Conservation (phyloP, 2,888 invertebrate genomes). For the Idaea aversata region DNA sequence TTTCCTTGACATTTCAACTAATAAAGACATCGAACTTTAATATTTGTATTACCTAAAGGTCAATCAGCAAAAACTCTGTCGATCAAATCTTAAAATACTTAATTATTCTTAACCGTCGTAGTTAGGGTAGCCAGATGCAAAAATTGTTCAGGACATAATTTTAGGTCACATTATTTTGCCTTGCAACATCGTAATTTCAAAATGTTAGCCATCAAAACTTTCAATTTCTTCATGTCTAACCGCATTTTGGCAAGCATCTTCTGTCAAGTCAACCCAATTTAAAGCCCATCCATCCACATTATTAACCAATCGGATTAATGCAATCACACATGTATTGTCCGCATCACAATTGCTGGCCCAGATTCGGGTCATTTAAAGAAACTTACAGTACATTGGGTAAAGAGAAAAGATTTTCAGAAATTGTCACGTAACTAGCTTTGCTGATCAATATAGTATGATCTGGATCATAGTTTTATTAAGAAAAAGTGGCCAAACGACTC, state of each 20-base stretch:
- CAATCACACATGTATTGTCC: slow-evolving; percentile 30
- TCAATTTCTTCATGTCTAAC: not conserved
- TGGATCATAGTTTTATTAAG: too few species aligned
- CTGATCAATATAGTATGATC: too few species aligned
- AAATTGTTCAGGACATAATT: too few species aligned
- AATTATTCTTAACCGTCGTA: not conserved
- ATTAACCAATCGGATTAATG: slow-evolving; percentile 21
- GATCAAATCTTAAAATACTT: slow-evolving; percentile 3
- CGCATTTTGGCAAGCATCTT: not conserved
- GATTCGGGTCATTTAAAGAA: slow-evolving; percentile 9
- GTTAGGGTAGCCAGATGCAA: not conserved
- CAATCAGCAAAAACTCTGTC: slow-evolving; percentile 5
- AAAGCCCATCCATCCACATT: slow-evolving; percentile 17
- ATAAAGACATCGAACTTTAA: slow-evolving; percentile 3
- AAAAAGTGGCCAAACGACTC: too few species aligned
- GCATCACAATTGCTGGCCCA: slow-evolving; percentile 35
- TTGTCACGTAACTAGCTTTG: too few species aligned
- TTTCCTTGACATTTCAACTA: slow-evolving; percentile 23
- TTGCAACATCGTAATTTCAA: not conserved
- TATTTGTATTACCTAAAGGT: slow-evolving; percentile 5
- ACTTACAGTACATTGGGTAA: not conserved
- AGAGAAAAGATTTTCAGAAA: not conserved
- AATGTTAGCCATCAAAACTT: not conserved
- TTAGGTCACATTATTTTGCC: not conserved
- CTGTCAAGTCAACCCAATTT: slow-evolving; percentile 10